Conservation (phyloP, 1,140 invertebrate species). For the Nephotettix cincticeps region DNA sequence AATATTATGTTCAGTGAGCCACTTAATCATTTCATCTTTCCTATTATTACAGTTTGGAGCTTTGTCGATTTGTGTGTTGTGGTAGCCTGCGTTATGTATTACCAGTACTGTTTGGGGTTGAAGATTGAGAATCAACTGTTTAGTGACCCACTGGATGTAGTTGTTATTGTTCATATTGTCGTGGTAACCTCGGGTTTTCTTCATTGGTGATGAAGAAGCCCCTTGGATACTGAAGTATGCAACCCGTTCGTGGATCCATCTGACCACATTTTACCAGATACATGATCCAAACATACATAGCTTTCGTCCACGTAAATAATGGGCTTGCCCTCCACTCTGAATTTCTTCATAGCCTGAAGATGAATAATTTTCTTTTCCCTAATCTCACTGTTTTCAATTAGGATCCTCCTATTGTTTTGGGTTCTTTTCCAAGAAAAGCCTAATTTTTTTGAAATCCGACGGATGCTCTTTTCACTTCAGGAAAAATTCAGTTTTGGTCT, state of each 20-base stretch:
- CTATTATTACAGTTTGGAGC: slow-evolving; percentile 33
- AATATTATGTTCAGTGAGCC: slow-evolving; percentile 35
- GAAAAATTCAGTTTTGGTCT: slow-evolving; percentile 2
- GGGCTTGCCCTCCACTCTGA: slow-evolving; percentile 16
- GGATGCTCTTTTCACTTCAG: not conserved
- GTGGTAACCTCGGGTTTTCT: slow-evolving; percentile 29
- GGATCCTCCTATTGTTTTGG: slow-evolving; percentile 21
- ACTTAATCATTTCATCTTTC: slow-evolving; percentile 41
- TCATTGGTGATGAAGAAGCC: not conserved
- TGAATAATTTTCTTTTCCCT: slow-evolving; percentile 17
- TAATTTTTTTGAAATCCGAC: slow-evolving; percentile 12
- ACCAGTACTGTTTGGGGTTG: slow-evolving; percentile 41
- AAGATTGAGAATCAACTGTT: slow-evolving; percentile 42
- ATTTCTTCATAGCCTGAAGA: slow-evolving; percentile 1
- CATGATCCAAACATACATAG: slow-evolving; percentile 11
- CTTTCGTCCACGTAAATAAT: slow-evolving; percentile 24
- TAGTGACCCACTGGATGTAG: slow-evolving; percentile 26
- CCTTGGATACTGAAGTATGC: not conserved
- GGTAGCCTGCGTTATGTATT: slow-evolving; percentile 47
- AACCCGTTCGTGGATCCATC: slow-evolving; percentile 8
- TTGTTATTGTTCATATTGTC: slow-evolving; percentile 31
- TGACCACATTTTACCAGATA: slow-evolving; percentile 9
- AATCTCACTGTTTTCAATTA: slow-evolving; percentile 23
- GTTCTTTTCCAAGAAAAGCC: slow-evolving; percentile 23
- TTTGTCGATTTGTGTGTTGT: slow-evolving; percentile 40